Evolutionary conservation across 1,140 invertebrate genomes (phyloP).

Genomic region (Nautilus pompilius): DNA sequence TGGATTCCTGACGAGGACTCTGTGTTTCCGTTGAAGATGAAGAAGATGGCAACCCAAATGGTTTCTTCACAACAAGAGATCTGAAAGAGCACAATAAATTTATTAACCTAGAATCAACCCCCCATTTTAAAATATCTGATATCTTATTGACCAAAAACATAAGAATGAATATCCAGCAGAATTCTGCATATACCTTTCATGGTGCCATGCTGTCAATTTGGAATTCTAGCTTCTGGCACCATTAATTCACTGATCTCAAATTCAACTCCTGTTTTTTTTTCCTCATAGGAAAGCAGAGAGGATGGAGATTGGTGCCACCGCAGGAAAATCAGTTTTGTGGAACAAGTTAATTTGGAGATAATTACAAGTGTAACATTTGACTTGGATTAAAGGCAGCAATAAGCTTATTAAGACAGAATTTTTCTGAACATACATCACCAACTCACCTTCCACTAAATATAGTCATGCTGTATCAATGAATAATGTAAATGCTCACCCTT

Average conservation of each 20-base stretch:
- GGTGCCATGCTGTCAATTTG: neutral
- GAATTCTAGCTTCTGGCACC: neutral
- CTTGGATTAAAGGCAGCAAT: neutral
- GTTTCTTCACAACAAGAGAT: conserved; percentile 22
- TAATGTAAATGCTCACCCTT: conserved; percentile 53
- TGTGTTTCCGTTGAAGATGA: conserved; percentile 26
- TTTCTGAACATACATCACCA: neutral
- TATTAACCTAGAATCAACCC: neutral
- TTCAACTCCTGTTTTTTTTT: neutral
- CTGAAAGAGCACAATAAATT: conserved; percentile 3
- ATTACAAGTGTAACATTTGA: neutral
- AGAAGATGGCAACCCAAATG: conserved; percentile 27
- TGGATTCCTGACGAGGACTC: conserved; percentile 31
- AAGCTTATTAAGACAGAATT: neutral
- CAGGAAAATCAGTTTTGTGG: neutral
- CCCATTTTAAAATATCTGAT: neutral
- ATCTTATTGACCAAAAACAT: neutral
- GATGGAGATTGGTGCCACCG: neutral
- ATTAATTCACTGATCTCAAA: no score
- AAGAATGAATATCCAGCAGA: neutral
- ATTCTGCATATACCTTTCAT: neutral
- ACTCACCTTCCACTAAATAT: neutral
- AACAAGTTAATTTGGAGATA: neutral
- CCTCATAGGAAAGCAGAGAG: neutral
- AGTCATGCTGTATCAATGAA: neutral